These are phyloP conservation scores for Tokudaia tokunoshimensis DNA, from an alignment of 2,797 vertebrate species.

Conservation along the genomic window DNA sequence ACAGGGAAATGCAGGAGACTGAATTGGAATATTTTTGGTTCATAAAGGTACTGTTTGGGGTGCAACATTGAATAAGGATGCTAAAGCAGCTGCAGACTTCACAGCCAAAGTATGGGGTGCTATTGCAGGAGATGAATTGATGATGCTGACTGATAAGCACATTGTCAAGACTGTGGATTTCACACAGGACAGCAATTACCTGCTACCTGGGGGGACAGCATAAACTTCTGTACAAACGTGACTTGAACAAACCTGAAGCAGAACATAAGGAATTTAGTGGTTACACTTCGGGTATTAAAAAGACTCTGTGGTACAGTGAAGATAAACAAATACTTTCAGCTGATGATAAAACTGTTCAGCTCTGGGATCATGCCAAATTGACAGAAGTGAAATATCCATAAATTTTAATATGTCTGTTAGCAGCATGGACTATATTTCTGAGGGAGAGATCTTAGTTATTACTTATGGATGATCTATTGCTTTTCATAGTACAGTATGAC, in stretches of 20 bases:
- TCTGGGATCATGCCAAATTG: slow-evolving; percentile 96
- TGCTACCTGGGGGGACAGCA: slow-evolving; percentile 97
- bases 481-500: slow-evolving; percentile 96
- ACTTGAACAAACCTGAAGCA: slow-evolving; percentile 95
- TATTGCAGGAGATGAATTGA: slow-evolving; percentile 96
- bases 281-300: slow-evolving; percentile 97
- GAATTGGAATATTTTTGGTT: slow-evolving; percentile 99
- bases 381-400: slow-evolving; percentile 93
- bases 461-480: slow-evolving; percentile 97
- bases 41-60: slow-evolving; percentile 99
- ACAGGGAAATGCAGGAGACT: slow-evolving; percentile 99
- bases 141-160: slow-evolving; percentile 98
- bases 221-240: slow-evolving; percentile 97
- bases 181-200: slow-evolving; percentile 96
- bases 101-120: slow-evolving; percentile 99
- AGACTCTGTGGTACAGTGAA: slow-evolving; percentile 95
- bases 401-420: slow-evolving; percentile 95
- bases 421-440: slow-evolving; percentile 97
- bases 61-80: slow-evolving; percentile 96
- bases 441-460: slow-evolving; percentile 95
- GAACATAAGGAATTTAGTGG: slow-evolving; percentile 95
- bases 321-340: slow-evolving; percentile 94
- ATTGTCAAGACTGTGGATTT: slow-evolving; percentile 98
- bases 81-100: slow-evolving; percentile 98
- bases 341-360: slow-evolving; percentile 98